These are phyloP conservation scores for Drosophila pectinifera DNA, from an alignment of 1,140 invertebrate genomes.

Conservation along the genomic window DNA sequence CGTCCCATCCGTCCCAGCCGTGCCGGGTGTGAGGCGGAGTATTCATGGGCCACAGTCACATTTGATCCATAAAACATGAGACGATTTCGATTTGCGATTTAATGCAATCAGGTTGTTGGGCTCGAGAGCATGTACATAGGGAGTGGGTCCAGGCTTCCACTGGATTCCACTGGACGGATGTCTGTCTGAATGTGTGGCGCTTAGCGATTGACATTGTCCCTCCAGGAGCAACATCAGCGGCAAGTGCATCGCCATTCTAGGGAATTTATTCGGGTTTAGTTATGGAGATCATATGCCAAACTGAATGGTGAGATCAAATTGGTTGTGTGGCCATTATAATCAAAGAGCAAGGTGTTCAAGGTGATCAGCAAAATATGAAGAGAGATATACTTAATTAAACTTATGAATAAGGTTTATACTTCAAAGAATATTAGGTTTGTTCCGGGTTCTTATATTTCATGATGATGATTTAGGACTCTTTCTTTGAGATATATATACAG, in stretches of 20 bases:
- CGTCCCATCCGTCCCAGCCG: slow-evolving; percentile 15
- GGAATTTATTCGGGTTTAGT: slow-evolving; percentile 25
- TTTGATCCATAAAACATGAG: slow-evolving; percentile 79
- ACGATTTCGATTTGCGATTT: slow-evolving; percentile 53
- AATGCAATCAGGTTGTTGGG: slow-evolving; percentile 40
- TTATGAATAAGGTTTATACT: too few species aligned
- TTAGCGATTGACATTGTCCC: slow-evolving; percentile 28
- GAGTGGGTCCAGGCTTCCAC: neutral
- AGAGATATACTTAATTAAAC: too few species aligned
- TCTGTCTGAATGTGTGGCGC: slow-evolving; percentile 44
- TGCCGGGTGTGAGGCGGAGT: slow-evolving; percentile 10
- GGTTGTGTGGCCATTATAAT: neutral
- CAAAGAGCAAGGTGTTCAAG: neutral
- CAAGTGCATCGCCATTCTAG: slow-evolving; percentile 22
- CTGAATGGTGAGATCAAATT: slow-evolving; percentile 19
- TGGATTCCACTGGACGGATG: slow-evolving; percentile 3
- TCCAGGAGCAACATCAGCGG: neutral
- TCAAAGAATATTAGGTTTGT: too few species aligned
- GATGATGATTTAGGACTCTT: too few species aligned
- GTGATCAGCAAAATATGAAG: neutral
- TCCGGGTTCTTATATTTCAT: too few species aligned
- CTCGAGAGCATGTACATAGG: slow-evolving; percentile 1
- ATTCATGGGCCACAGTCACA: slow-evolving; percentile 65
- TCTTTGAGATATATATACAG: too few species aligned
- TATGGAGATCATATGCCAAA: slow-evolving; percentile 14